A percentile compares a stretch with the other conserved stretches of the same genome.
phyloP scores from a whole-genome alignment of 2,888 invertebrate genomes.

The Acronicta alni region DNA sequence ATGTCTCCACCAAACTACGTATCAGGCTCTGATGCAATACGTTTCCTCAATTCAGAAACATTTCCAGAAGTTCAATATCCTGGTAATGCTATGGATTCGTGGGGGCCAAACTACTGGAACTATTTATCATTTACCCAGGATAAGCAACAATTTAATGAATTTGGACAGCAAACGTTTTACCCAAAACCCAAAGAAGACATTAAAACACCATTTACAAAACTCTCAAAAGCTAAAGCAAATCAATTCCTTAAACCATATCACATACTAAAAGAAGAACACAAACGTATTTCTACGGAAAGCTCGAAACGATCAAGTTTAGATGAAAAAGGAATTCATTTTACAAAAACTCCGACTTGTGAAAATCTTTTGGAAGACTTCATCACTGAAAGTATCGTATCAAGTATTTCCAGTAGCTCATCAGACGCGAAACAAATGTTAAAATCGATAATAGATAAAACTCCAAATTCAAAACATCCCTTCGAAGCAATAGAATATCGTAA shows the following conservation, averaged over 20 bases:
- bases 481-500: constrained; percentile 4
- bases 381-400: constrained; percentile 17
- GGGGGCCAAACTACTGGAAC: constrained; percentile 73
- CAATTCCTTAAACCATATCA: constrained; percentile 36
- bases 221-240: constrained; percentile 25
- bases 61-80: constrained; percentile 82
- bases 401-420: background rate
- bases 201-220: constrained; percentile 16
- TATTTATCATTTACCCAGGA: constrained; percentile 44
- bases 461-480: constrained; percentile 11
- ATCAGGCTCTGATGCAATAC: constrained; percentile 31
- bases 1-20: constrained; percentile 1
- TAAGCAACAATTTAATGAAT: constrained; percentile 27
- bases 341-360: constrained; percentile 41
- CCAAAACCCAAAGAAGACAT: constrained; percentile 18
- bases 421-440: constrained; percentile 3
- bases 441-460: background rate
- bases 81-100: constrained; percentile 69
- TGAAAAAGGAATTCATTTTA: constrained; percentile 23
- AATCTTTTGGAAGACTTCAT: constrained; percentile 33
- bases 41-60: constrained; percentile 50
- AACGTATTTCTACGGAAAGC: constrained; percentile 22
- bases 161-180: constrained; percentile 9
- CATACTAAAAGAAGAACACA: constrained; percentile 38
- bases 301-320: constrained; percentile 37